Percentiles rank a stretch among this genome's conserved stretches.
Conservation (phyloP, 2,113 vertebrate species). For the Sinosuthora webbiana region DNA sequence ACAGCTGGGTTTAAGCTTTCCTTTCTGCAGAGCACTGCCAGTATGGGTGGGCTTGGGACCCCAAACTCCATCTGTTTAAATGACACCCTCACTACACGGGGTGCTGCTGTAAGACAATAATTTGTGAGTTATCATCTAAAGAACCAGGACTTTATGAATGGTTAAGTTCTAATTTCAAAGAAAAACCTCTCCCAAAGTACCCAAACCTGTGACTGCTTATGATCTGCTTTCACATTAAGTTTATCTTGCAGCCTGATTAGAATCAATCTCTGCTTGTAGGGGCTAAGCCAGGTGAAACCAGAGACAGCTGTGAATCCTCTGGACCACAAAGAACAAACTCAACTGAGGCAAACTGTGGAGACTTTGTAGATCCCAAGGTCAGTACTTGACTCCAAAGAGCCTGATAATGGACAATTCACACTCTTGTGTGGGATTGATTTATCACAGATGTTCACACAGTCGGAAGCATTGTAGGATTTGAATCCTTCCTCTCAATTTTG, state of each 20-base stretch:
- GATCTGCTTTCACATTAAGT: neutral
- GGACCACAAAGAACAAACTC: conserved; percentile 70
- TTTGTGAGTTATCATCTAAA: neutral
- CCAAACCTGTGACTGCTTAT: neutral
- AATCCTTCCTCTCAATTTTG: neutral
- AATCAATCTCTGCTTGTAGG: conserved; percentile 43
- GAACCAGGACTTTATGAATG: neutral
- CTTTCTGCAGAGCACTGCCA: neutral
- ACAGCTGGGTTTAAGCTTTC: neutral
- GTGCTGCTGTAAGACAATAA: neutral
- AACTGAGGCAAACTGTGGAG: conserved; percentile 66
- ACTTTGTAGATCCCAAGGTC: conserved; percentile 75
- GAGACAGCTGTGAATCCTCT: conserved; percentile 66
- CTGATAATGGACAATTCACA: neutral
- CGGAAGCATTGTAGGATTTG: neutral
- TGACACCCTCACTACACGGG: neutral
- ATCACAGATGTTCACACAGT: neutral
- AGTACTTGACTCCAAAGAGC: neutral
- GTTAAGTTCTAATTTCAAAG: neutral
- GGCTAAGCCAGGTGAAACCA: conserved; percentile 64
- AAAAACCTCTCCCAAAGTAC: neutral
- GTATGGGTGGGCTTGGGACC: neutral
- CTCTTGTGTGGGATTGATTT: neutral
- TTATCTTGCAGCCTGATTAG: neutral
- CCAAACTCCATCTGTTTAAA: neutral